Conservation (phyloP, 2,888 invertebrate species). For the Ganaspis brasiliensis region DNA sequence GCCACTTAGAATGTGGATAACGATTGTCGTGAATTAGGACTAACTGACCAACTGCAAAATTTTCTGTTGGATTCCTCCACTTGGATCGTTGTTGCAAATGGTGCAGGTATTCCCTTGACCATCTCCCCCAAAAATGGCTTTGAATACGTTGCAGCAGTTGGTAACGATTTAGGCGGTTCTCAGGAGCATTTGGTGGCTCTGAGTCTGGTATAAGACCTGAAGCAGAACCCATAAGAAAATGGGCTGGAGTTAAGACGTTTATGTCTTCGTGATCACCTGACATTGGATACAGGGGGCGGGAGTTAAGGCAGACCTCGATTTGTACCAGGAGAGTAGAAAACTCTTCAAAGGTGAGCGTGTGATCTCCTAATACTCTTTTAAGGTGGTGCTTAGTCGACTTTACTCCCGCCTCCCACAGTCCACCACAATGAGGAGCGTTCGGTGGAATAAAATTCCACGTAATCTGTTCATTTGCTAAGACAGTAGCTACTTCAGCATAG, state of each 20-base stretch:
- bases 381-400: no score
- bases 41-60: slow-evolving; percentile 32
- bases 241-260: no score
- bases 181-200: slow-evolving; percentile 31
- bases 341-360: no score
- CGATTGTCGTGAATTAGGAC: slow-evolving; percentile 45
- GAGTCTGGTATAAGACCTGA: slow-evolving; percentile 42
- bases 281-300: no score
- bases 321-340: no score
- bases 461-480: slow-evolving; percentile 44
- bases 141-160: slow-evolving; percentile 49
- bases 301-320: no score
- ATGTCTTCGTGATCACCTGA: no score
- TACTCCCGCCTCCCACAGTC: no score
- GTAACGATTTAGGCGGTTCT: slow-evolving; percentile 45
- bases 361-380: slow-evolving; percentile 64
- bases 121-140: slow-evolving; percentile 49
- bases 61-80: slow-evolving; percentile 34
- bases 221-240: no score
- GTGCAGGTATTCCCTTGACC: no score
- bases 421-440: slow-evolving; percentile 56
- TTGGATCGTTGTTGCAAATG: slow-evolving; percentile 44
- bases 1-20: slow-evolving; percentile 49
- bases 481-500: slow-evolving; percentile 24
- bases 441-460: slow-evolving; percentile 69